Evolutionary conservation across 2,113 vertebrate genomes (phyloP).

Genomic region (Pteruthius melanotis): DNA sequence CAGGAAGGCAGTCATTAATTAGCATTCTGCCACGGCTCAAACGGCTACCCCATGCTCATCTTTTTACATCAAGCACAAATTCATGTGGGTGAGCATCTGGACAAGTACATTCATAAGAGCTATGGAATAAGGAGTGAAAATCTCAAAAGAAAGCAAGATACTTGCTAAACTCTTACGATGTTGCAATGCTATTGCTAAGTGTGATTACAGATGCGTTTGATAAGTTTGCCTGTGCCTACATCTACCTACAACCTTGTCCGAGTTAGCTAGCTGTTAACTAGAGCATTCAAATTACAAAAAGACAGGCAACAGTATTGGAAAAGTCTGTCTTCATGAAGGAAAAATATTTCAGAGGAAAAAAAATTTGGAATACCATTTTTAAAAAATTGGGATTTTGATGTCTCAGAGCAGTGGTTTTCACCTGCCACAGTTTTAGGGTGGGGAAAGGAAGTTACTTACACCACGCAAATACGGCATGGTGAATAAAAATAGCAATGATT

Average conservation of each 20-base stretch:
- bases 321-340: background rate
- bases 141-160: background rate
- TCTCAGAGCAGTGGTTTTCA: background rate
- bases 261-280: background rate
- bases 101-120: background rate
- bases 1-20: background rate
- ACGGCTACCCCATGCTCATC: background rate
- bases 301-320: background rate
- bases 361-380: accelerated
- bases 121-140: background rate
- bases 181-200: background rate
- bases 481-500: conserved; percentile 49
- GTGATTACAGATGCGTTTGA: background rate
- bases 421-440: background rate
- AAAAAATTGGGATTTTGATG: background rate
- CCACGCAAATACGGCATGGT: background rate
- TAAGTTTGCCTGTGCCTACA: background rate
- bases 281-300: background rate
- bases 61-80: conserved; percentile 2
- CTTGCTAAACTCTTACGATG: background rate
- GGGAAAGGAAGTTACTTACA: background rate
- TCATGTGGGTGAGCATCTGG: background rate
- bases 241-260: background rate
- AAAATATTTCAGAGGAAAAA: background rate
- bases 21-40: background rate